Base-by-base conservation (phyloP, 2,888 invertebrate species). In the Cybosia mesomella region DNA sequence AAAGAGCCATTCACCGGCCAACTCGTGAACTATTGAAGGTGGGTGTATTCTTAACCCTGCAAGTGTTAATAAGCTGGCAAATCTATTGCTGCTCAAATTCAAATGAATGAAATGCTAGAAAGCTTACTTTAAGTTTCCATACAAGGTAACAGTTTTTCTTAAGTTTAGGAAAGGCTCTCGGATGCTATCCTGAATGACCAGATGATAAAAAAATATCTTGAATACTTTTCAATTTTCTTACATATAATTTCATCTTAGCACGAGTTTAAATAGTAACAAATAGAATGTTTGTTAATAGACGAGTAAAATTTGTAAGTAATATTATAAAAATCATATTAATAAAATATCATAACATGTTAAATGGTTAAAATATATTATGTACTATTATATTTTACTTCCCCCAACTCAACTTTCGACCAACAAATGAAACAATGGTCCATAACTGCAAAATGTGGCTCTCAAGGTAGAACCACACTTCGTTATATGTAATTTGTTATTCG, bases 151-250 rank as follows among this genome's bases (percentile, higher is more conserved):
- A 77, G 69, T 67, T 72, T 77, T 66, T 72, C 67, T 64, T 66
- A 76, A 70, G 66, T 57, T 66, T 69, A 66, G 64, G 18, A 39
- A 36, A 64, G 32, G 21, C 18, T 66, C 55, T 68, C 68, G 66
- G 55, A 66, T 67, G 59, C 65, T 73, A 64, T 73, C 77, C 71
- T 58, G 73, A 71, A 80, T 69, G 77, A 65, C 69, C 68, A 72
- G 69, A 74, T 72, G 62, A 79, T 81, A 83, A 83, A 83, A 83
- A 82, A 82, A 83, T 83, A 83, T 76, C 65, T 79, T 73, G 65
- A 79, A 77, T 79, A 60, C 57, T 58, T 58, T 57, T 68, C 74
- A 76, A 67, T 66, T 77, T 73, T 65, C 74, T 82, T 82, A 82
- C 70, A 75, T 74, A 70, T 74, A 70, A 80, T 78, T 81, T 80